phyloP scores from a whole-genome alignment of 2,797 vertebrate genomes.

The Myripristis murdjan region DNA sequence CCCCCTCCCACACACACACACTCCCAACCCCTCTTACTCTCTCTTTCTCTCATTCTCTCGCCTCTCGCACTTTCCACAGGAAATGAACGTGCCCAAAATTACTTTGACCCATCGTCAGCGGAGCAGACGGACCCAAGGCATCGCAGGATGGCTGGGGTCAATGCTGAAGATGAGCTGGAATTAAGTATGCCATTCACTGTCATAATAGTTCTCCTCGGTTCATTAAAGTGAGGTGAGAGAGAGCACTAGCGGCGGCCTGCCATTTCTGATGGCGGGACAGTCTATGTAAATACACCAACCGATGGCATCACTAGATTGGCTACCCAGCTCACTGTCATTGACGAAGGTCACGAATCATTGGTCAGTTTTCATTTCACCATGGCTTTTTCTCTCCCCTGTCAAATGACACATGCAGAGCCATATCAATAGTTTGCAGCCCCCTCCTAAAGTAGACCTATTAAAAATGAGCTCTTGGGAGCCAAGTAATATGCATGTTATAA shows the following conservation, averaged over 20 bases:
- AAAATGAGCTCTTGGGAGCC: conserved; percentile 88
- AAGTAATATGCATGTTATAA: conserved; percentile 92
- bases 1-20: conserved; percentile 18
- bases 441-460: conserved; percentile 85
- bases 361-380: conserved; percentile 82
- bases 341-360: conserved; percentile 87
- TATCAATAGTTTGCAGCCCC: conserved; percentile 81
- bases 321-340: conserved; percentile 81
- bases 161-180: conserved; percentile 95
- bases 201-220: conserved; percentile 96
- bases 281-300: conserved; percentile 87
- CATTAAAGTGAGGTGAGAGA: conserved; percentile 96
- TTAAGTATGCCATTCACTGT: conserved; percentile 98
- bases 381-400: conserved; percentile 65
- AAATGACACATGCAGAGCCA: conserved; percentile 77
- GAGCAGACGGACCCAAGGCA: conserved; percentile 95
- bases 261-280: conserved; percentile 74
- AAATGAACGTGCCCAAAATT: conserved; percentile 96
- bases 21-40: conserved; percentile 40
- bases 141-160: conserved; percentile 89
- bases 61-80: conserved; percentile 91
- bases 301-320: conserved; percentile 75
- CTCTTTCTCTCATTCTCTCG: conserved; percentile 62
- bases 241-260: conserved; percentile 88
- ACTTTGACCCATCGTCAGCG: conserved; percentile 94